Evolutionary conservation across 2,113 vertebrate genomes (phyloP).

Genomic region (Chionis minor): DNA sequence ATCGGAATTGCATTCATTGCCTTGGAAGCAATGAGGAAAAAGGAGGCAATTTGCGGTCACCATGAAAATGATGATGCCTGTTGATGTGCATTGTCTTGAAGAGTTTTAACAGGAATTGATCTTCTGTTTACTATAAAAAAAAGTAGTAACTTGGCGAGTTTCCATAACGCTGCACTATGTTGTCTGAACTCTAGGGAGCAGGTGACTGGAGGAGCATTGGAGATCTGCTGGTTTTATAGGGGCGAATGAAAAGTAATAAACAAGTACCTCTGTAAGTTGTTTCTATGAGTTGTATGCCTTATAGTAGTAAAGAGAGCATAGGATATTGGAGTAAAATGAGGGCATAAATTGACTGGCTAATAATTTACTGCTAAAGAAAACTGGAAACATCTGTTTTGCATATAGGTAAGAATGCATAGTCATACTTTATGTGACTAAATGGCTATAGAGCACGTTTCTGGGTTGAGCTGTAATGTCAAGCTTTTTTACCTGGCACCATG

Average conservation of each 20-base stretch:
- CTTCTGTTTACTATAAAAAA: background rate
- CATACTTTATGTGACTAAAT: background rate
- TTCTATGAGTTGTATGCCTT: background rate
- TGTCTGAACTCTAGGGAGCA: constrained; percentile 47
- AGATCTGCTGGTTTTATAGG: background rate
- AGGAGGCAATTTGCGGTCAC: background rate
- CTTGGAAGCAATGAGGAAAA: background rate
- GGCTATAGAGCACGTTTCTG: background rate
- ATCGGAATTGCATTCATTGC: background rate
- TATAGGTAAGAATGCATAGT: background rate
- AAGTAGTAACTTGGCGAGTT: background rate
- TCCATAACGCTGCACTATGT: background rate
- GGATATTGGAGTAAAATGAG: background rate
- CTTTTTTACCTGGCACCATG: background rate
- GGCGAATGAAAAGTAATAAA: background rate
- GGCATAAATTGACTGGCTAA: background rate
- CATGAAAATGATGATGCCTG: background rate
- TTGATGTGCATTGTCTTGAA: background rate
- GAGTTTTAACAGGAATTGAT: background rate
- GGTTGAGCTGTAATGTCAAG: background rate
- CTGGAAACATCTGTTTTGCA: background rate
- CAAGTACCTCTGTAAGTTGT: background rate
- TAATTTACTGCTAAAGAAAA: background rate
- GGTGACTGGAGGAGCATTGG: constrained; percentile 8
- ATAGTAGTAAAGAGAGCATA: background rate